phyloP scores from a whole-genome alignment of 2,113 vertebrate genomes.

The Aythya baeri region DNA sequence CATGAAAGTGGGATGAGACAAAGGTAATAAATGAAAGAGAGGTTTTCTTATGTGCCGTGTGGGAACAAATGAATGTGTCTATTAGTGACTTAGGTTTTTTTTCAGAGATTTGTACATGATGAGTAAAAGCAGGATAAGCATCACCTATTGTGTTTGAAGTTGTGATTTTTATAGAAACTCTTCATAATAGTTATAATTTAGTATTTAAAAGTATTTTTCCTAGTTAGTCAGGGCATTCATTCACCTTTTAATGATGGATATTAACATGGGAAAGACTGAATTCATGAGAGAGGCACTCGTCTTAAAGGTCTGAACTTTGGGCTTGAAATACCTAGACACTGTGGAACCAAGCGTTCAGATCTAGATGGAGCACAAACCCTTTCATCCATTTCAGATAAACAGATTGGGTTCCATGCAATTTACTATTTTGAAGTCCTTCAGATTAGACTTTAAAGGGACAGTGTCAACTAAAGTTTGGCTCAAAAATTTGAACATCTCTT shows the following conservation, averaged over 20 bases:
- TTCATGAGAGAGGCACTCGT: background rate
- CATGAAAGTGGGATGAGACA: background rate
- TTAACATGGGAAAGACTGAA: background rate
- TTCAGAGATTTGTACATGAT: background rate
- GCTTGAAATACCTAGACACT: constrained; percentile 53
- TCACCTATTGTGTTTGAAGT: background rate
- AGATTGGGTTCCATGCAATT: constrained; percentile 42
- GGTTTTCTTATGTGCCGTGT: background rate
- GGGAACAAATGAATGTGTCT: background rate
- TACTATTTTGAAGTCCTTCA: constrained; percentile 15
- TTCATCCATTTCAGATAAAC: constrained; percentile 53
- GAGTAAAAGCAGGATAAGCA: background rate
- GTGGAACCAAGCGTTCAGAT: constrained; percentile 47
- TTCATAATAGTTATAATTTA: background rate
- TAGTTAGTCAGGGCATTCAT: background rate
- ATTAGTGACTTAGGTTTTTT: background rate
- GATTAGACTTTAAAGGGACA: constrained; percentile 30
- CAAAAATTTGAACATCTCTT: background rate
- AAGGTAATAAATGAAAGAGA: background rate
- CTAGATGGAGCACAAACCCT: constrained; percentile 7
- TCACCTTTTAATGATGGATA: background rate
- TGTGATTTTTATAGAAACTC: background rate
- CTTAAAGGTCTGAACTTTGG: constrained; percentile 16
- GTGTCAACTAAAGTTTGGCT: background rate
- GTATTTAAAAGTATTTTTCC: background rate